Evolutionary conservation across 2,797 vertebrate genomes (phyloP).

Genomic region (Alca torda): DNA sequence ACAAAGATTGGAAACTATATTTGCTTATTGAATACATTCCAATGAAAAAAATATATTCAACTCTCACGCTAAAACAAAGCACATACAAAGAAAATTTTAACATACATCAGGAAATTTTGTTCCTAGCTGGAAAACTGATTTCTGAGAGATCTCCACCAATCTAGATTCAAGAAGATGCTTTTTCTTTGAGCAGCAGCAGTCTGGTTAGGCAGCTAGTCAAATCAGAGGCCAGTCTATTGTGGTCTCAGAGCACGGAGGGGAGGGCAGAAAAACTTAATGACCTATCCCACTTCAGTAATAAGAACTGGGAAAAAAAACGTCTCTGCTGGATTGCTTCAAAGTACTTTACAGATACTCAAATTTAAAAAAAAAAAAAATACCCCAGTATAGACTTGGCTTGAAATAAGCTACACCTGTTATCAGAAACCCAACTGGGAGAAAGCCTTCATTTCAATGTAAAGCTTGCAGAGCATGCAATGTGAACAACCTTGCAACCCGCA

Average conservation of each 20-base stretch:
- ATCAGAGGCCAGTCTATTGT: neutral
- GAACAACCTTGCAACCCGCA: neutral
- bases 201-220: neutral
- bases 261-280: neutral
- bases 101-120: constrained; percentile 43
- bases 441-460: neutral
- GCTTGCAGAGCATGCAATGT: neutral
- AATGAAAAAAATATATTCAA: neutral
- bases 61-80: constrained; percentile 23
- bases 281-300: neutral
- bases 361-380: neutral
- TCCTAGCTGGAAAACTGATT: neutral
- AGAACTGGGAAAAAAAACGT: rapidly evolving
- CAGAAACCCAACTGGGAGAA: neutral
- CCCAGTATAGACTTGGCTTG: neutral
- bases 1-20: constrained; percentile 10
- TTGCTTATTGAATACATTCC: neutral
- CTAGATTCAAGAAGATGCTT: neutral
- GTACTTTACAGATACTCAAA: neutral
- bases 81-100: constrained; percentile 1
- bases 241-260: neutral
- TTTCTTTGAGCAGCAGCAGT: neutral
- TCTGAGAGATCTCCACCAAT: constrained; percentile 30
- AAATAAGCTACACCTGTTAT: neutral
- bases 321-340: neutral